Evolutionary conservation across 2,888 invertebrate species (phyloP).

Genomic region (Ethmia dodecea): DNA sequence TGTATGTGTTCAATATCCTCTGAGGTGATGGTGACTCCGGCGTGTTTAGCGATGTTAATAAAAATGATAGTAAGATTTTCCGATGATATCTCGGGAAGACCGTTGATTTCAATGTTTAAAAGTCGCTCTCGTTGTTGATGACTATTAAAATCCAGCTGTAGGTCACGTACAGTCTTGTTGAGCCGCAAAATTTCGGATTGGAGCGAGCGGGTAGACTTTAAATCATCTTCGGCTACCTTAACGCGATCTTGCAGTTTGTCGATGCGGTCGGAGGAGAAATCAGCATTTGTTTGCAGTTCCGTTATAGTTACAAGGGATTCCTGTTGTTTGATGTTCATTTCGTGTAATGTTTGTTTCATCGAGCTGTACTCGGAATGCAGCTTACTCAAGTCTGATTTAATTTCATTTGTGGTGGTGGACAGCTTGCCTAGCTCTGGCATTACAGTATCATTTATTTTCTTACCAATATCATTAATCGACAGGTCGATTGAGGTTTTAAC

Average conservation of each 20-base stretch:
- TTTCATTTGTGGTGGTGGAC: too few species aligned
- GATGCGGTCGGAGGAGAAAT: background rate
- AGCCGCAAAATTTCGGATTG: background rate
- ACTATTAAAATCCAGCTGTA: too few species aligned
- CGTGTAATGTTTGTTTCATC: too few species aligned
- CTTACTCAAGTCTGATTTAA: too few species aligned
- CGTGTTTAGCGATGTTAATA: background rate
- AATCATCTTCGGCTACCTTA: background rate
- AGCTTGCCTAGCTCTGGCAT: too few species aligned
- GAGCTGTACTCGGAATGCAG: too few species aligned
- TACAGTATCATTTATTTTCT: too few species aligned
- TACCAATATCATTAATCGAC: too few species aligned
- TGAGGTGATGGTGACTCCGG: background rate
- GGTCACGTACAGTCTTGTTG: background rate
- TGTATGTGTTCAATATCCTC: constrained; percentile 7
- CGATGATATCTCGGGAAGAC: constrained; percentile 2
- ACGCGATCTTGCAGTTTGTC: background rate
- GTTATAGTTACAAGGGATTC: too few species aligned
- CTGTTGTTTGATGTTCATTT: too few species aligned
- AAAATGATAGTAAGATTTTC: constrained; percentile 2
- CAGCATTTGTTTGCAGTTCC: too few species aligned
- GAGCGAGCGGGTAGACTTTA: background rate
- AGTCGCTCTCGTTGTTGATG: constrained; percentile 4
- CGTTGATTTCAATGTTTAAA: constrained; percentile 2
- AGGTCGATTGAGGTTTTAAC: too few species aligned